Conservation (phyloP, 2,113 vertebrate species). For the Misgurnus mizolepis region DNA sequence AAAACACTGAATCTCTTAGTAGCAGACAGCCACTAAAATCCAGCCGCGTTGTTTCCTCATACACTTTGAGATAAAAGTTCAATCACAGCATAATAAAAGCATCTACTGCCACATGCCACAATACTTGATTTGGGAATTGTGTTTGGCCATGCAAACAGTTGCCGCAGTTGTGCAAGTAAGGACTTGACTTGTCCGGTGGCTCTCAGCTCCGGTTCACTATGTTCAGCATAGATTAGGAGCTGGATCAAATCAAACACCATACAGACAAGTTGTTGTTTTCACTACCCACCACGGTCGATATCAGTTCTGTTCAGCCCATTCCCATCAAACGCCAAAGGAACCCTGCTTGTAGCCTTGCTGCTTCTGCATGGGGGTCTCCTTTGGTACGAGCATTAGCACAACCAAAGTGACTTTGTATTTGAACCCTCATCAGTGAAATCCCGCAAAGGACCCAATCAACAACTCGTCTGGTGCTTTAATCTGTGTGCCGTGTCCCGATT, state of each 20-base stretch:
- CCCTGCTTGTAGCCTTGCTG: not conserved
- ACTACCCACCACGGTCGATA: not conserved
- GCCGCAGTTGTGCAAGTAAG: not conserved
- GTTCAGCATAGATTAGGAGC: no score
- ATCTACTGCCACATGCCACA: not conserved
- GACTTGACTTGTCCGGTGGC: no score
- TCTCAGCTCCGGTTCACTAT: no score
- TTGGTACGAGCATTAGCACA: not conserved
- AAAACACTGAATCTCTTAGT: not conserved
- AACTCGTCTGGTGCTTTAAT: conserved; percentile 25
- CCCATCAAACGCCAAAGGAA: not conserved
- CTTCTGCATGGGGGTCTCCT: not conserved
- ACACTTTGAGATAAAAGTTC: not conserved
- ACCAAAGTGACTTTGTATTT: not conserved
- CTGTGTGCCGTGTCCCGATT: not conserved
- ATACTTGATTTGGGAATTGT: not conserved
- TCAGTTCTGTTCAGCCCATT: not conserved
- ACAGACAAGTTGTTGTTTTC: not conserved
- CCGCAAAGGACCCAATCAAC: conserved; percentile 50
- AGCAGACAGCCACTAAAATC: not conserved
- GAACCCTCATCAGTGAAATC: conserved; percentile 64
- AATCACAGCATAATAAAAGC: not conserved
- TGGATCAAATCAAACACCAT: not conserved
- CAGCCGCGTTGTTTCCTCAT: not conserved
- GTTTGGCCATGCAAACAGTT: not conserved